Base-by-base conservation (phyloP, 2,888 invertebrate species). In the Orchestes rusci region DNA sequence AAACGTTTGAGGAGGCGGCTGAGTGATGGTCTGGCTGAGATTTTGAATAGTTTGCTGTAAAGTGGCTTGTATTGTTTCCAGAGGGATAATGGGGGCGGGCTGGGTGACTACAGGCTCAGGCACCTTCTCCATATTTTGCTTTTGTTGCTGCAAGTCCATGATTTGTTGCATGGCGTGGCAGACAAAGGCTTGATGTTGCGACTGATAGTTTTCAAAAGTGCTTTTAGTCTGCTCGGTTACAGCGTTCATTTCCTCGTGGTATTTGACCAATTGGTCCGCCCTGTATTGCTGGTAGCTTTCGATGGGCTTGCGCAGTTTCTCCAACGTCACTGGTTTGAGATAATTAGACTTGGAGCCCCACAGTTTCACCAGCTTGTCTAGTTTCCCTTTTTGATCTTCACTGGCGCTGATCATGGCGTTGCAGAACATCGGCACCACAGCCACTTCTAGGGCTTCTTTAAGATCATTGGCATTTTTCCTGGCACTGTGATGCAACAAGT, bases 401-500 rank as follows among this genome's bases (percentile, higher is more conserved):
- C 79, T 84, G 28, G 89, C 86, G 56, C 82, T 82, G 65, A 86
- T 77, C 68, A 84, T 83, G 56, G 95, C 85, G 70, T 89, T 90
- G 73, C 95, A 95, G 76, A 95, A 99, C 85, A 97, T 92, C 59
- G 96, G 94, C 62, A 96, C 90, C 59, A 97, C 94, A 62, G 95
- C 50, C 3, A 50, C 23, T 75, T 94, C 93, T 71, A 99, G 77
- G 64, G 89, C 84, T 71, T 86, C 85, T 73, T 93, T 90, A 68
- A 97, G 77, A 66, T 91, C 90, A 70, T 88, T 86, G 50, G 89
- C 87, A 74, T 90, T 92, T 76, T 96, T 97, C 66, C 96, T 80
- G 65, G 92, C 89, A 76, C 96, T 96, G 72, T 97, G 95, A 71
- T 97, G 96, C 40, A 99, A 77, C 51, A 99, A 88, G 77, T 99